Evolutionary conservation across 2,888 invertebrate genomes (phyloP), one percentile per base, ranked within the genome.

Genomic region (Cyrtodaria siliqua): DNA sequence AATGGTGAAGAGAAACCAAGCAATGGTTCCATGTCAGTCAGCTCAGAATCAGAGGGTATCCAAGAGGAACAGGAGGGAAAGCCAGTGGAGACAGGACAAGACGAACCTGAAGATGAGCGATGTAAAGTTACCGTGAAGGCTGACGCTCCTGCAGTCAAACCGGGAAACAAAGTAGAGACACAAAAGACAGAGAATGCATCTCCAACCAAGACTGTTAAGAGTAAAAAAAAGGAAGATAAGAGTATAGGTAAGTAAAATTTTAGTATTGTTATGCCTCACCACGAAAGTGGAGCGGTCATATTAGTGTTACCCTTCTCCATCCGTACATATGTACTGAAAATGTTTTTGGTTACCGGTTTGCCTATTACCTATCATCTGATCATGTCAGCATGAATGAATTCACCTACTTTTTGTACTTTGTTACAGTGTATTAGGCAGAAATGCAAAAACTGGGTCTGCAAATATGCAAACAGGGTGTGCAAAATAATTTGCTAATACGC

Each of bases 171-270:
- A 61, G 57, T 49, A 18, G 64, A 71, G 40, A 44, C 52, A 33
- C 76, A 80, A 20, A 84, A 83, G 53, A n/a, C 57, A 12, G 75
- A 79, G 47, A 47, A 47, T 6, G 49, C 56, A n/a, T 74, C 63
- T 20, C 72, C 81, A 56, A 67, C 70, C 23, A 70, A 81, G 52
- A 53, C 62, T 26, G 63, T 55, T 6, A 90, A 88, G 79, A 85
- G 83, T 68, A 90, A 90, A 73, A 88, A 84, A 74, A 89, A 89
- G 69, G 90, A 90, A 60, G 90, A 90, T 72, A 90, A 90, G 78
- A 86, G 88, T 50, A 88, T 89, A 63, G 90, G 90, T 90, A 67
- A 78, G 87, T 79, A 16, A 16, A 47, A 59, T 26, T 3, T 53
- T 27, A 38, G 12, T 26, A 26, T 44, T 47, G n/a, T n/a, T n/a